phyloP scores from a whole-genome alignment of 92 coral and sea anemone species.

The Phenganax stokvisi region DNA sequence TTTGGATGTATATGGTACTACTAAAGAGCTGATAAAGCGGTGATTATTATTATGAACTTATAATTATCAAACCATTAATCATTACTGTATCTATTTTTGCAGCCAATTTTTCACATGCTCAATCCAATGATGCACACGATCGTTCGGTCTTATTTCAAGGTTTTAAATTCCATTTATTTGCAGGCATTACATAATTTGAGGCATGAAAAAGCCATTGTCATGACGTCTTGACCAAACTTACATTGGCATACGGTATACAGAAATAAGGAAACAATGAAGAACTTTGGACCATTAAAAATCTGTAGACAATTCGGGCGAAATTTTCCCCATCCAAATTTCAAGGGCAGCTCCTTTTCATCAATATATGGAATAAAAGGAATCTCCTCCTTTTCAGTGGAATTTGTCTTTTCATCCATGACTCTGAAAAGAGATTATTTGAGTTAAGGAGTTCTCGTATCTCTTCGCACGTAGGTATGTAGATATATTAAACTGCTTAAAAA shows the following conservation, averaged over 20 bases:
- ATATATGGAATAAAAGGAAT: neutral
- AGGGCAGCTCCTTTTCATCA: neutral
- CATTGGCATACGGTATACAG: conserved; percentile 66
- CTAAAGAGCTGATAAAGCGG: too few relatives aligned
- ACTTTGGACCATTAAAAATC: conserved; percentile 65
- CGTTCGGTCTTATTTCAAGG: too few relatives aligned
- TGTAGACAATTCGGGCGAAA: conserved; percentile 70
- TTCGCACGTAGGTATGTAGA: neutral
- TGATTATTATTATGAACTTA: too few relatives aligned
- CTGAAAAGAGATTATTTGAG: neutral
- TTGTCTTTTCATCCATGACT: neutral
- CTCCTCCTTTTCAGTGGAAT: neutral
- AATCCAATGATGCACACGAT: too few relatives aligned
- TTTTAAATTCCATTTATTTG: too few relatives aligned
- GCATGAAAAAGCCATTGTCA: too few relatives aligned
- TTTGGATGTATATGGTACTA: too few relatives aligned
- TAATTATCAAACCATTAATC: too few relatives aligned
- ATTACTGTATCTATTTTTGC: too few relatives aligned
- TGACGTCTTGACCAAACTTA: conserved; percentile 21
- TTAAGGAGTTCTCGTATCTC: neutral
- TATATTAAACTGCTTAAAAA: neutral
- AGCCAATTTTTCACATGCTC: too few relatives aligned
- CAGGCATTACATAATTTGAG: too few relatives aligned
- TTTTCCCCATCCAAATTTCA: conserved; percentile 72
- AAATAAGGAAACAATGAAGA: conserved; percentile 55